These are phyloP conservation scores for Melanotaenia maccullochi DNA, from an alignment of 2,797 vertebrate species.

Conservation along the genomic window DNA sequence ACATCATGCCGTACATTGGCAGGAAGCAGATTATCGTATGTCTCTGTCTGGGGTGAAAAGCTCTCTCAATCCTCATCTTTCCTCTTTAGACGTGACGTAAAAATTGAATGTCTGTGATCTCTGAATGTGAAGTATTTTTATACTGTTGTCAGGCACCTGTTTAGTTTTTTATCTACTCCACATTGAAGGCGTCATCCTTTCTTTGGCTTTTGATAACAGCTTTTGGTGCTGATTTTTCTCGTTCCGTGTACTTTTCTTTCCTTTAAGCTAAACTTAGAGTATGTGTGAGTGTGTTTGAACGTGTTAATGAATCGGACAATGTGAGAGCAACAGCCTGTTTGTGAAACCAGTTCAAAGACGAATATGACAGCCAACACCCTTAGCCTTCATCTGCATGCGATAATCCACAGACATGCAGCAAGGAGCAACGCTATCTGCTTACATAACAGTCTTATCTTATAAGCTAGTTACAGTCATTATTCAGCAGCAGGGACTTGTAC, in stretches of 20 bases:
- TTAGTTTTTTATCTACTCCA: background rate
- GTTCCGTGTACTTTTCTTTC: background rate
- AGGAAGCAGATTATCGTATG: slow-evolving; percentile 20
- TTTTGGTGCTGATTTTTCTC: background rate
- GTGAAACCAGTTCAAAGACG: slow-evolving; percentile 45
- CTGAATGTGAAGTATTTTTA: slow-evolving; percentile 7
- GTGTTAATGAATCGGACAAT: slow-evolving; percentile 32
- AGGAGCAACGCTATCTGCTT: slow-evolving; percentile 43
- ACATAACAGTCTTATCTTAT: slow-evolving; percentile 52
- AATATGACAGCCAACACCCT: slow-evolving; percentile 44
- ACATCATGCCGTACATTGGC: slow-evolving; percentile 8
- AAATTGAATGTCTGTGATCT: slow-evolving; percentile 19
- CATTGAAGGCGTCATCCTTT: background rate
- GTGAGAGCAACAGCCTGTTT: slow-evolving; percentile 25
- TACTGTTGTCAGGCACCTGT: slow-evolving; percentile 1
- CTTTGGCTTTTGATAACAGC: background rate
- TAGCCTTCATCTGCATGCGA: slow-evolving; percentile 28
- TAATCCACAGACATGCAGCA: slow-evolving; percentile 32
- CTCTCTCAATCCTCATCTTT: slow-evolving; percentile 8
- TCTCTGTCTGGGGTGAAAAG: background rate
- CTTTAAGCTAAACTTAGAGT: background rate
- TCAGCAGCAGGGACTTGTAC: slow-evolving; percentile 12
- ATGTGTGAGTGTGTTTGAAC: slow-evolving; percentile 25
- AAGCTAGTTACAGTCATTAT: slow-evolving; percentile 29
- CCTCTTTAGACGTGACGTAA: background rate